Conservation (phyloP, 2,888 invertebrate species). For the Acleris sparsana region DNA sequence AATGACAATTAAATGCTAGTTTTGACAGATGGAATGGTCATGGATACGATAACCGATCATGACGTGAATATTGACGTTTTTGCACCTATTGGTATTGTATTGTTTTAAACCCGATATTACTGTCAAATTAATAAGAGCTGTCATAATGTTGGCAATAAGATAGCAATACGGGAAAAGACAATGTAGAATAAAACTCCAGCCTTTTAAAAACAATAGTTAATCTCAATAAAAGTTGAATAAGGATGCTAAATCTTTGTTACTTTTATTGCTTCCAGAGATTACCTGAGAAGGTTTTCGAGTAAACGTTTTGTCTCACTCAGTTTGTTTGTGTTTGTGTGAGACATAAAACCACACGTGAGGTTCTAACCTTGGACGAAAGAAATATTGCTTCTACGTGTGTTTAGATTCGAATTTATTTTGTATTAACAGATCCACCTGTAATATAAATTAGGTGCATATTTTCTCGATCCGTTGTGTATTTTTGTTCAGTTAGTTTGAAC, state of each 20-base stretch:
- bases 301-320: not conserved
- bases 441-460: too few species aligned
- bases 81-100: too few species aligned
- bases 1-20: too few species aligned
- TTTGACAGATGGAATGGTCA: too few species aligned
- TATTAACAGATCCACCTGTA: constrained; percentile 11
- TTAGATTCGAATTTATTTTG: constrained; percentile 23
- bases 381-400: constrained; percentile 6
- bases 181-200: not conserved
- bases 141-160: too few species aligned
- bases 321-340: not conserved
- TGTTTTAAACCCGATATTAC: too few species aligned
- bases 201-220: not conserved
- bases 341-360: not conserved
- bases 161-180: too few species aligned
- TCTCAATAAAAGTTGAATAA: constrained; percentile 25
- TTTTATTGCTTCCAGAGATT: constrained; percentile 1
- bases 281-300: not conserved
- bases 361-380: not conserved
- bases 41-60: too few species aligned
- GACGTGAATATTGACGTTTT: too few species aligned
- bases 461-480: too few species aligned
- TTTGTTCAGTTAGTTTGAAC: too few species aligned
- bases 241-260: constrained; percentile 20
- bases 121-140: too few species aligned